phyloP scores from a whole-genome alignment of 2,113 vertebrate species.

The Diadophis punctatus region DNA sequence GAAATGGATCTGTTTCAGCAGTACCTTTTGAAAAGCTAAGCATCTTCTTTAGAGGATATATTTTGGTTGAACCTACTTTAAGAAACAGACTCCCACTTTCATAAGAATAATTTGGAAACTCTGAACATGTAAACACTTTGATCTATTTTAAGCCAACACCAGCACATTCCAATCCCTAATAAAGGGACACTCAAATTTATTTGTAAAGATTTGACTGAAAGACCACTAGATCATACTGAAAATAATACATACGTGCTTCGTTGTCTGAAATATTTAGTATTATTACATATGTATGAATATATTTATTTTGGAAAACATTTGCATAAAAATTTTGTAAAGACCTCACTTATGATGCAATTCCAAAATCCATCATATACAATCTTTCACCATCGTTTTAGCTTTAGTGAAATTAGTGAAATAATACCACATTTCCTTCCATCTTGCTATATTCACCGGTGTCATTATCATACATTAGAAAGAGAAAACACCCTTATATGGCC shows the following conservation, averaged over 20 bases:
- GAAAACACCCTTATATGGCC: neutral
- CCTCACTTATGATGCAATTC: neutral
- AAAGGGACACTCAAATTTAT: neutral
- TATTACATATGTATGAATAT: neutral
- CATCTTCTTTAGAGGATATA: neutral
- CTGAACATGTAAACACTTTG: slow-evolving; percentile 4
- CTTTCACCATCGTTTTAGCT: neutral
- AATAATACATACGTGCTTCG: neutral
- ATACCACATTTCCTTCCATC: neutral
- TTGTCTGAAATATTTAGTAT: slow-evolving; percentile 21
- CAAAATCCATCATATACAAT: neutral
- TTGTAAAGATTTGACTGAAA: neutral
- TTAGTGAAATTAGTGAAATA: neutral
- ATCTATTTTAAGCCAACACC: neutral
- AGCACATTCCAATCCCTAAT: slow-evolving; percentile 2
- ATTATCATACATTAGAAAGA: neutral
- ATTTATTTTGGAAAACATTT: neutral
- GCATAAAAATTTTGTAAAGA: neutral
- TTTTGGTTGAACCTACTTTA: neutral
- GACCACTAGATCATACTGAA: slow-evolving; percentile 12
- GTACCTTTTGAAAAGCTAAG: neutral
- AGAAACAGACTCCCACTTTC: neutral
- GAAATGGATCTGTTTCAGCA: neutral
- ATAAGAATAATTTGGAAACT: neutral
- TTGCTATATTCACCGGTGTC: neutral